A percentile compares a stretch with the other conserved stretches of the same genome.
Evolutionary conservation across 2,113 vertebrate species (phyloP).

Genomic region (Entosphenus tridentatus): DNA sequence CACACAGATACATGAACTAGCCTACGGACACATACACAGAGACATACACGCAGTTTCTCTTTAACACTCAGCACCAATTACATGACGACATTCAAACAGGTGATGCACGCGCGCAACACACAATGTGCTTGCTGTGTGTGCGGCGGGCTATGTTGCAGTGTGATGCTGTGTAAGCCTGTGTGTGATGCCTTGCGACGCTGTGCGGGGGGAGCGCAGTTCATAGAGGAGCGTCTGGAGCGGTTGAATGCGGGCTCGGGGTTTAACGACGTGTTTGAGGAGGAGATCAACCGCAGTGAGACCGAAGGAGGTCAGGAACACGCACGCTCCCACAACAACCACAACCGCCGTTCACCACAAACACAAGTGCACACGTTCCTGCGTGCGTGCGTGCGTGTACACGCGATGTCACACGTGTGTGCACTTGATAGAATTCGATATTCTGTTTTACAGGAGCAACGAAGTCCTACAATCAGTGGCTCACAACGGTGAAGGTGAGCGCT

Average conservation of each 20-base stretch:
- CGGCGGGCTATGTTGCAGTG: too few species aligned
- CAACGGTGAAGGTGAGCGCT: conserved; percentile 38
- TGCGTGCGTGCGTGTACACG: not conserved
- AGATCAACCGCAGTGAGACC: conserved; percentile 25
- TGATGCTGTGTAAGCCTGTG: too few species aligned
- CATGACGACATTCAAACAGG: too few species aligned
- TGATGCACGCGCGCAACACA: too few species aligned
- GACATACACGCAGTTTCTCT: too few species aligned
- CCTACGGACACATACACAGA: too few species aligned
- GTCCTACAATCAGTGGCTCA: conserved; percentile 47
- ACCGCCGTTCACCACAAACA: not conserved
- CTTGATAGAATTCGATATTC: not conserved
- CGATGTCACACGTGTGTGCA: not conserved
- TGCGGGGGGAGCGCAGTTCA: conserved; percentile 27
- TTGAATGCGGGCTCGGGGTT: conserved; percentile 37
- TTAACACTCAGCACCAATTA: too few species aligned
- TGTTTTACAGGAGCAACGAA: conserved; percentile 24
- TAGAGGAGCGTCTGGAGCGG: conserved; percentile 40
- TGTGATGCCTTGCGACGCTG: too few species aligned
- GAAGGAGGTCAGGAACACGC: conserved; percentile 23
- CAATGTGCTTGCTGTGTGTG: too few species aligned
- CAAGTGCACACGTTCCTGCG: not conserved
- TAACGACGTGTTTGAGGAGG: conserved; percentile 52
- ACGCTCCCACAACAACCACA: not conserved
- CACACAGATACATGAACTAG: too few species aligned